Percentiles rank a stretch among this genome's conserved stretches.
Evolutionary conservation across 1,140 invertebrate genomes (phyloP).

Genomic region (Orchesella cincta): DNA sequence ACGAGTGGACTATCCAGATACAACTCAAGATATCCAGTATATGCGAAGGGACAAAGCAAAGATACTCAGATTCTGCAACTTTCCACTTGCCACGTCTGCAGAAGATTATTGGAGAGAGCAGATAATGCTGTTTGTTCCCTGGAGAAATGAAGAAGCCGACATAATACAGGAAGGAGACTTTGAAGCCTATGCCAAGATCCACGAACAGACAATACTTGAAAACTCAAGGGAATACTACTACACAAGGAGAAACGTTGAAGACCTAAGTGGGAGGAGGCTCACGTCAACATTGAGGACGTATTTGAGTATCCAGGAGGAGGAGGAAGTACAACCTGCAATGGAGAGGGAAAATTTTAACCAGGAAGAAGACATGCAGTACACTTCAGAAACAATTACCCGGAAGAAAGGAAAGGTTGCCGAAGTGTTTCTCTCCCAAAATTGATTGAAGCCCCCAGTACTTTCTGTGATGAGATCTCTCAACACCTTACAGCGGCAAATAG

Average conservation of each 20-base stretch:
- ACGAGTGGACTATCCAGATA: background rate
- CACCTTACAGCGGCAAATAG: background rate
- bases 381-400: background rate
- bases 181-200: background rate
- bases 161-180: background rate
- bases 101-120: background rate
- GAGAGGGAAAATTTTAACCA: background rate
- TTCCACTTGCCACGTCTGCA: background rate
- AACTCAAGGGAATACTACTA: background rate
- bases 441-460: too few relatives aligned
- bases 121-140: background rate
- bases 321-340: background rate
- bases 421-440: background rate
- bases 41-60: background rate
- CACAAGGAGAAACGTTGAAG: background rate
- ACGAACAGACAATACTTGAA: background rate
- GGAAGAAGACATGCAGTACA: background rate
- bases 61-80: background rate
- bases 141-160: background rate
- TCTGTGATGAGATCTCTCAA: background rate
- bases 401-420: background rate
- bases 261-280: background rate
- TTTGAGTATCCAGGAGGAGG: background rate
- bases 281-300: background rate
- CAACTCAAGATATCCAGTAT: background rate